These are phyloP conservation scores for Apteryx mantelli DNA, from an alignment of 2,113 vertebrate genomes.

Conservation along the genomic window DNA sequence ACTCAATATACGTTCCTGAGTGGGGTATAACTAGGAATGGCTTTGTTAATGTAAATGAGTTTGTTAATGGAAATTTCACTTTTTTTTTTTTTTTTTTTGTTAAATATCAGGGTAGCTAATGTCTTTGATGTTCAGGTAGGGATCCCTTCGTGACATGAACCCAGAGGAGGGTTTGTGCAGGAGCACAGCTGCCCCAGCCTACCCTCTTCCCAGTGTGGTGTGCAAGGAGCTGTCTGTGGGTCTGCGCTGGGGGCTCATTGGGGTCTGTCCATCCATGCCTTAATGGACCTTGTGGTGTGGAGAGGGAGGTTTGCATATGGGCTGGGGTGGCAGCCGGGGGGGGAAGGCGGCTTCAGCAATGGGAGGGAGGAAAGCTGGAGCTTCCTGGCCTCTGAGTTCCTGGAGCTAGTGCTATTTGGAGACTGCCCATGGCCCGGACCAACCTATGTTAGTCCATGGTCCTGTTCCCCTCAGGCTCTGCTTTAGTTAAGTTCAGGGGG, in stretches of 20 bases:
- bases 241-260: neutral
- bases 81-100: neutral
- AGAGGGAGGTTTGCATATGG: neutral
- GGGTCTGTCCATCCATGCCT: neutral
- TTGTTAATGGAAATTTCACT: neutral
- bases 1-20: neutral
- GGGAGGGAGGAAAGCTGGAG: neutral
- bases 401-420: accelerated
- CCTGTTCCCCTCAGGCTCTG: neutral
- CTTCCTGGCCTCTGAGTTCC: neutral
- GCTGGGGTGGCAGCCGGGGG: neutral
- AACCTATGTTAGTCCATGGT: neutral
- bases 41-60: neutral
- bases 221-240: neutral
- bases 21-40: neutral
- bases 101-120: accelerated
- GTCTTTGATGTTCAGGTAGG: accelerated
- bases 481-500: neutral
- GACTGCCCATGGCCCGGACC: accelerated
- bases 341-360: neutral
- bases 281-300: accelerated
- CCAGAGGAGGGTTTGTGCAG: neutral
- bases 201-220: accelerated
- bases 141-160: accelerated
- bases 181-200: neutral